Percentiles rank a stretch among this genome's conserved stretches.
phyloP scores from a whole-genome alignment of 2,113 vertebrate species.

The Silurus meridionalis region DNA sequence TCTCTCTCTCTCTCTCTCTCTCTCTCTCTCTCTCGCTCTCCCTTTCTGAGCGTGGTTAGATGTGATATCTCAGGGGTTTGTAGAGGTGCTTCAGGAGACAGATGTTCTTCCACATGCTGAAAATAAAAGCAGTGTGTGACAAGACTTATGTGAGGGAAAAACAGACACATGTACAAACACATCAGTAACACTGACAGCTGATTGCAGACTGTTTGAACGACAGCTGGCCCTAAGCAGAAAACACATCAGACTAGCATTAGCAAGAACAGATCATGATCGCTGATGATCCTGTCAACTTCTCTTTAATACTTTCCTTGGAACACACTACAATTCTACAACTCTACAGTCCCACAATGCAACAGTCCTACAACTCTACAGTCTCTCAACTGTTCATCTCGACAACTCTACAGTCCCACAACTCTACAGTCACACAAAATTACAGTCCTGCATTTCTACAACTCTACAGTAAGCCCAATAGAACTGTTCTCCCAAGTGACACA shows the following conservation, averaged over 20 bases:
- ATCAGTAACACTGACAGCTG: constrained; percentile 71
- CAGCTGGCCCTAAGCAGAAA: constrained; percentile 3
- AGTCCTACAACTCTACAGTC: not conserved
- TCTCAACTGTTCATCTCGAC: not conserved
- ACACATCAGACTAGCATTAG: not conserved
- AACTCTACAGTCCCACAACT: not conserved
- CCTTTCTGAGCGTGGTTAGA: not conserved
- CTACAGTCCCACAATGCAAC: too few species aligned
- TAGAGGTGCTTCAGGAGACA: not conserved
- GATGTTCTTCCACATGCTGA: constrained; percentile 2
- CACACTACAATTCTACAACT: not conserved
- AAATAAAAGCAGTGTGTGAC: not conserved
- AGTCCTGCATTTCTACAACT: not conserved
- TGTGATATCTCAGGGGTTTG: not conserved
- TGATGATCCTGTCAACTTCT: not conserved
- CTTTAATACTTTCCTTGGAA: not conserved
- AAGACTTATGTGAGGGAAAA: constrained; percentile 49
- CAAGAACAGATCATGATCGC: not conserved
- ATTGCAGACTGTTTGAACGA: constrained; percentile 50
- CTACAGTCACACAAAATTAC: not conserved
- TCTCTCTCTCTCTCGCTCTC: not conserved
- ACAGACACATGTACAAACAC: constrained; percentile 64
- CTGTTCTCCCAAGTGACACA: not conserved
- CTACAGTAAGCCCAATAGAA: too few species aligned
- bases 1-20: not conserved